phyloP scores from a whole-genome alignment of 30 jellyfish, hydroid and myxozoan genomes.

The Pseudorhiza aurosa region DNA sequence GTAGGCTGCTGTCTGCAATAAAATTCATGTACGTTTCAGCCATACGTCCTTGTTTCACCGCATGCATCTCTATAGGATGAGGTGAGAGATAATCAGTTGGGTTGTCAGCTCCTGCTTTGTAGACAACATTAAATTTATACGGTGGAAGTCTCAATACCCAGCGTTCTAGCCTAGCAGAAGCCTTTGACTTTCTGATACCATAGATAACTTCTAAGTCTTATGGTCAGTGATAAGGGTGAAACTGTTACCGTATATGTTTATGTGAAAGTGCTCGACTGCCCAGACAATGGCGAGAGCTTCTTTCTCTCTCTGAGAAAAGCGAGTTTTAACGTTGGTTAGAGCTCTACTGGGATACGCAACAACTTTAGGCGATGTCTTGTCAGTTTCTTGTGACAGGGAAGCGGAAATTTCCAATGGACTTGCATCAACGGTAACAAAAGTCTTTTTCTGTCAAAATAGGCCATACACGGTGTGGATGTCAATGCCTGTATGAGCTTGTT shows the following conservation, averaged over 20 bases:
- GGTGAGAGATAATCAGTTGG: slow-evolving; percentile 39
- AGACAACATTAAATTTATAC: not conserved
- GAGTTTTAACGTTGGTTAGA: slow-evolving; percentile 4
- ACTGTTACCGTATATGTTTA: slow-evolving; percentile 7
- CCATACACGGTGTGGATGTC: slow-evolving; percentile 31
- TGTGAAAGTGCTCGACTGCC: slow-evolving; percentile 35
- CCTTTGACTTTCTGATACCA: slow-evolving; percentile 1
- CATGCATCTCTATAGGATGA: slow-evolving; percentile 1
- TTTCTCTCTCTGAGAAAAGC: slow-evolving; percentile 45
- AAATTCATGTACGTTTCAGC: not conserved
- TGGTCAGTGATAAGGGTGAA: slow-evolving; percentile 43
- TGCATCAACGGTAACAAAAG: slow-evolving; percentile 26
- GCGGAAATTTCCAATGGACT: slow-evolving; percentile 41
- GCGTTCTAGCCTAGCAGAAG: slow-evolving; percentile 54
- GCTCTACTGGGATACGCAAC: slow-evolving; percentile 30
- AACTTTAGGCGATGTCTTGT: not conserved
- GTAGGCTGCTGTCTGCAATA: not conserved
- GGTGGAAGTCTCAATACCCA: slow-evolving; percentile 33
- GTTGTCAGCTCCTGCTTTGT: slow-evolving; percentile 38
- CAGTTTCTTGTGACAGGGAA: slow-evolving; percentile 16
- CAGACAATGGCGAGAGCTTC: slow-evolving; percentile 37
- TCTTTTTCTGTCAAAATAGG: slow-evolving; percentile 37
- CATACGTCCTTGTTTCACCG: not conserved
- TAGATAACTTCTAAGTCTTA: slow-evolving; percentile 29
- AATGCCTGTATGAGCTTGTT: slow-evolving; percentile 9